A percentile compares a stretch with the other conserved stretches of the same genome.
Conservation (phyloP, 2,888 invertebrate species). For the Hirtodrosophila alboralis region DNA sequence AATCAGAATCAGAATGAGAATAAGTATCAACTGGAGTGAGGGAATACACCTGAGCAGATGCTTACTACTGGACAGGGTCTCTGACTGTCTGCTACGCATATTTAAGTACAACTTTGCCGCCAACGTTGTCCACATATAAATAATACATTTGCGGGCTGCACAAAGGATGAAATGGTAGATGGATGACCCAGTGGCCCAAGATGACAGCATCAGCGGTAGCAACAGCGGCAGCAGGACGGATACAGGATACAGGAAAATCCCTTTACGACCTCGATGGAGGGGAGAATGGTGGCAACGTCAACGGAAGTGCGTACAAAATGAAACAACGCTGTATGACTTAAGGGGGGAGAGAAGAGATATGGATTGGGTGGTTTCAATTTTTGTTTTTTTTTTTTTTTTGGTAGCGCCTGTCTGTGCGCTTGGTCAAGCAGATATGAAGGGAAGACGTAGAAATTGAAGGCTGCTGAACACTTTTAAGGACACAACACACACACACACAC, state of each 20-base stretch:
- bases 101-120: constrained; percentile 71
- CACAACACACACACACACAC: no score
- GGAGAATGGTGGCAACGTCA: constrained; percentile 24
- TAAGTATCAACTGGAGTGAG: constrained; percentile 11
- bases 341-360: no score
- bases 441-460: constrained; percentile 21
- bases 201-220: constrained; percentile 64
- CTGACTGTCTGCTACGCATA: constrained; percentile 59
- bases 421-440: constrained; percentile 75
- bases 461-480: constrained; percentile 39
- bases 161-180: constrained; percentile 76
- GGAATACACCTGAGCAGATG: constrained; percentile 58
- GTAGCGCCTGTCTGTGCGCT: constrained; percentile 57
- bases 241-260: constrained; percentile 76
- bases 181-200: constrained; percentile 81
- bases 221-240: constrained; percentile 37
- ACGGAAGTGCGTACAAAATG: constrained; percentile 80
- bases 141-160: constrained; percentile 78
- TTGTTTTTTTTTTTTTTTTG: constrained; percentile 11
- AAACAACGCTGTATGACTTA: constrained; percentile 47
- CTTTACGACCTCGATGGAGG: constrained; percentile 67
- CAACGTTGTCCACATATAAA: constrained; percentile 76
- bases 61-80: constrained; percentile 12
- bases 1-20: constrained; percentile 17
- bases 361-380: constrained; percentile 17